Evolutionary conservation across 2,888 invertebrate species (phyloP).

Genomic region (Drosophila fulvimacula): DNA sequence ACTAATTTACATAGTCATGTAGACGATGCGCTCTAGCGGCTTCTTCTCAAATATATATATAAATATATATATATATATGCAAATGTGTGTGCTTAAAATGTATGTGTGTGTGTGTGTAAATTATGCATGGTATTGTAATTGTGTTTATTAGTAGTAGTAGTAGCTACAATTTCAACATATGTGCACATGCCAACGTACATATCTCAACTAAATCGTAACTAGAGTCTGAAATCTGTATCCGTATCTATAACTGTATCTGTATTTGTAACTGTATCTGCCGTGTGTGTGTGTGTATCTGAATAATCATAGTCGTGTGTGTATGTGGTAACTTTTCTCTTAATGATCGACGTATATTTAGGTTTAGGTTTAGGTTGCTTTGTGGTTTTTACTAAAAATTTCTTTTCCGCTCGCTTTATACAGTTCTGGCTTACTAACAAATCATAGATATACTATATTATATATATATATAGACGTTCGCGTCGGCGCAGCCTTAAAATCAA

Average conservation of each 20-base stretch:
- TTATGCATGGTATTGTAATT: conserved; percentile 50
- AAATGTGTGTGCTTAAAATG: conserved; percentile 31
- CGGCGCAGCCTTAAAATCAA: conserved; percentile 48
- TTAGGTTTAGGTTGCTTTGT: conserved; percentile 46
- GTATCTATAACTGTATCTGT: conserved; percentile 21
- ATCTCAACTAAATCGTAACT: conserved; percentile 65
- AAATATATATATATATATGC: conserved; percentile 9
- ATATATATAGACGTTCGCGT: conserved; percentile 26
- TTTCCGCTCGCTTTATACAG: conserved; percentile 63
- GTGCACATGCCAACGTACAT: conserved; percentile 63
- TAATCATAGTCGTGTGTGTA: conserved; percentile 31
- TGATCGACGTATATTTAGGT: conserved; percentile 37
- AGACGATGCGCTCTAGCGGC: conserved; percentile 78
- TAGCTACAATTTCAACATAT: conserved; percentile 76
- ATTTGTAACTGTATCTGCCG: conserved; percentile 18
- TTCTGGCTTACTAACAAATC: conserved; percentile 55
- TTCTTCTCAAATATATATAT: conserved; percentile 40
- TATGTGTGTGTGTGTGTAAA: conserved; percentile 34
- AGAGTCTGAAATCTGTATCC: conserved; percentile 42
- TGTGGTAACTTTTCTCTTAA: conserved; percentile 39
- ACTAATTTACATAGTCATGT: conserved; percentile 81
- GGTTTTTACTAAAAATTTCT: conserved; percentile 36
- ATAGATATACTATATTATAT: conserved; percentile 12
- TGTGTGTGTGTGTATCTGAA: conserved; percentile 18
- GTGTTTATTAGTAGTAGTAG: conserved; percentile 70